Evolutionary conservation across 2,797 vertebrate genomes (phyloP), one percentile per base, ranked within the genome.

Genomic region (Esox masquinongy): DNA sequence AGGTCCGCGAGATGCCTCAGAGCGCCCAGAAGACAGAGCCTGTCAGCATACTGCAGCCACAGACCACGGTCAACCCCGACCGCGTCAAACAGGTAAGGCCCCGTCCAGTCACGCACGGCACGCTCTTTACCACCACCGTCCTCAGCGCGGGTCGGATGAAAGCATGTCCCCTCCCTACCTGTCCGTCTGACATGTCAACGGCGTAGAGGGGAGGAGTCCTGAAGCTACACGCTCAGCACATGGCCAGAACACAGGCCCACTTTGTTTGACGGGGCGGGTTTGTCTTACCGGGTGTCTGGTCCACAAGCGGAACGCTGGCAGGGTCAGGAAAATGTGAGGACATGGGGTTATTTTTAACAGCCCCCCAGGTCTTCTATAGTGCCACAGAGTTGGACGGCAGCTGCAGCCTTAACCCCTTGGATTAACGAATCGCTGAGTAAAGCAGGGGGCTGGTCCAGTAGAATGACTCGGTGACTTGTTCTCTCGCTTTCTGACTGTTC

Each of bases 1-100:
- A 99, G 91, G 98, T 99, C 83, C 96, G 98, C 6, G 98, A 99
- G 95, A 99, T 99, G 98, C 98, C 98, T 87, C 97, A 99, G 93
- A 99, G 97, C 78, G 96, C 97, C 91, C 97, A 98, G 92, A 99
- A 99, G 94, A 97, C 96, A 22, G 98, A 99, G 82, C 97, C 97
- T 34, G 97, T 99, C 94, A 99, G 98, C 95, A 98, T 99, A 88
- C 93, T 99, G 80, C 98, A 99, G 88, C 98, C 97, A 76, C 98
- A 99, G 94, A 99, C 98, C 90, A 99, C 97, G 26, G 98, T 99
- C 87, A 99, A 99, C 85, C 98, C 98, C 24, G 98, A 99, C 87
- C 97, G 97, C 70, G 97, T 99, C 94, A 99, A 99, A 95, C 98
- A 99, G 97, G 98, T 99, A 93, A 94, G 96, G 90, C 80, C 36